Evolutionary conservation across 1,140 invertebrate species (phyloP), one percentile per base, ranked within the genome.

Genomic region (Gerris buenoi): DNA sequence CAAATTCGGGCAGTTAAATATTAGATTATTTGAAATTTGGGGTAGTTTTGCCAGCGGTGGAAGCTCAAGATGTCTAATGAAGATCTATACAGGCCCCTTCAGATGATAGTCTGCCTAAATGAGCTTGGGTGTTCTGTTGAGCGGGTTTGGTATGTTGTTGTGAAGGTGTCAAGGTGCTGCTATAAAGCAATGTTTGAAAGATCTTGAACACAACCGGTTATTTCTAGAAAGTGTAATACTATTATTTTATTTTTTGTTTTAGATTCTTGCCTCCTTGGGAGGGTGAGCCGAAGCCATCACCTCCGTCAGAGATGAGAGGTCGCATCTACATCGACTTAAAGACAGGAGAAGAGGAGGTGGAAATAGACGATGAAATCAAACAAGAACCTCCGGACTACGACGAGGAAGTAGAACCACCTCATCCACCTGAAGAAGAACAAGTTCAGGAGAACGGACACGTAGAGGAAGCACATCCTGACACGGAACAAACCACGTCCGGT

Each of bases 291-390:
- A 5, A 18, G 5, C 33, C 33, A 46, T 10, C 33, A 46, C 33
- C 33, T 5, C 33, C 33, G 5, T 46, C 33, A 25, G 63, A 57
- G 29, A 67, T 63, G 0, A 78, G 78, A 66, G 79, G 81, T 65
- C 83, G 79, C 71, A 72, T 82, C 14, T 81, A 79, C 68, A 76
- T 83, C 2, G 79, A 83, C 74, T 76, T 80, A n/a, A 79, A 79
- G 68, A 83, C 81, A 2, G 82, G 82, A 59, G 82, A 84, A 68
- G 74, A 77, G 0, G 79, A 79, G 67, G 29, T 70, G 23, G 66
- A 65, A 60, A 15, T 56, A 25, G 71, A 70, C 59, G 69, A 67
- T 46, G 60, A 68, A 59, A 29, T 67, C 2, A 33, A 61, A 27
- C 29, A 5, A 64, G 66, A 70, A 59, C n/a, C 25, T 13, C 27